Evolutionary conservation across 2,113 vertebrate genomes (phyloP), one percentile per base, ranked within the genome.

Genomic region (Chrysochloris asiatica): DNA sequence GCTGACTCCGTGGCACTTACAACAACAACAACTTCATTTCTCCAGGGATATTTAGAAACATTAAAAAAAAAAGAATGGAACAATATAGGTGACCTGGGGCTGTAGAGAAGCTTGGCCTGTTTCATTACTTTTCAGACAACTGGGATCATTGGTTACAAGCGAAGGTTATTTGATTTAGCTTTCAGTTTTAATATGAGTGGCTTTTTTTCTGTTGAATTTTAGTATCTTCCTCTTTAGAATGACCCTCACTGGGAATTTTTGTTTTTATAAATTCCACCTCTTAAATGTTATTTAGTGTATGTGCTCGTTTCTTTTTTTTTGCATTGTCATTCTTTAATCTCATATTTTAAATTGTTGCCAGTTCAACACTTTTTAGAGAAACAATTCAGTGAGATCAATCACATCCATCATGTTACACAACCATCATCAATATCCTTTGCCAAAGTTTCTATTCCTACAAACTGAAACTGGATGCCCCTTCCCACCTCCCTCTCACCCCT

Each of bases 111-210:
- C 69, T 81, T 69, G n/a, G 73, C 78, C 88, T 43, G 33, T 87
- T 95, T 94, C 94, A 95, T 93, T 89, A 67, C 63, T 91, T 92
- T 92, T 75, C 77, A 91, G 89, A 75, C 95, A 77, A 17, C 95
- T 94, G 95, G 94, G 95, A 93, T 83, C 87, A 85, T 82, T 87
- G 94, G 91, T 91, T 91, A 93, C 63, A 91, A 89, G 94, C 0
- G 26, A 93, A 94, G 93, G 87, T 95, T 91, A 96, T 94, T 95
- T 93, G 94, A 96, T 95, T 95, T 94, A 73, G 89, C 90, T 93
- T 95, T 92, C 41, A 88, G 71, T 93, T 78, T 89, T 91, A 94
- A 91, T 48, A 89, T 89, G 67, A 83, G 80, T 61, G 28, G n/a
- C 3, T 33, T 61, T 61, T 72, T 73, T 47, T 13, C 87, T 48